Evolutionary conservation across 2,797 vertebrate genomes (phyloP), one percentile per base, ranked within the genome.

Genomic region (Gymnothorax reevesii): DNA sequence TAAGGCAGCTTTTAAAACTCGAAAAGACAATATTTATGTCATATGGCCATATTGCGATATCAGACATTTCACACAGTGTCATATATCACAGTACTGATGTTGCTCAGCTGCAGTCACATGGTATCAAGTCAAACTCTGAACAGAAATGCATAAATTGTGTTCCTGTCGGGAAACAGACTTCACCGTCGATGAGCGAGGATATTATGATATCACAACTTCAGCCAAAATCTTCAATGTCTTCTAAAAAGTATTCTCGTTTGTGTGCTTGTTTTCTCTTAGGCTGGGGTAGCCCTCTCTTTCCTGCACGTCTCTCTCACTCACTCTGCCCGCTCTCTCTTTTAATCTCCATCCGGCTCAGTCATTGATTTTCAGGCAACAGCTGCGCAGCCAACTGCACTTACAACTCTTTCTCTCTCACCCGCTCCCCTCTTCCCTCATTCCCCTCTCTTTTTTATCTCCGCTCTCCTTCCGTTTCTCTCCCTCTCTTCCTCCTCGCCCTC

Each of bases 331-430:
- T 57, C 13, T 82, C 79, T 25, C 73, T 33, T 77, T 77, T 33
- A 49, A 42, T 77, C 52, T 57, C 57, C 57, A 7, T 59, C 54
- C 57, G 13, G 80, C 55, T n/a, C 3, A 59, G n/a, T 82, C 80
- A 57, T 59, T 82, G 80, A 82, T 59, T 59, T 54, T 59, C 57
- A 82, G 79, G 57, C 52, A 82, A n/a, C 79, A 57, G 80, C 80
- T 82, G 80, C 7, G 27, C 25, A 25, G 25, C 49, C 6, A 52
- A 7, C 75, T 52, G 49, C 75, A 79, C 49, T 66, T 66, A 54
- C 75, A 75, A 6, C 27, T 79, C 75, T 54, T 49, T 54, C 49
- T 79, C 20, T 27, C 42, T 49, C 42, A 25, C 77, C 7, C 52
- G 13, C 20, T 79, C 27, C 20, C 49, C 6, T 13, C n/a, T 7